Percentiles rank a stretch among this genome's conserved stretches.
Conservation (phyloP, 1,140 invertebrate species). For the Druon quercuslanigerum region DNA sequence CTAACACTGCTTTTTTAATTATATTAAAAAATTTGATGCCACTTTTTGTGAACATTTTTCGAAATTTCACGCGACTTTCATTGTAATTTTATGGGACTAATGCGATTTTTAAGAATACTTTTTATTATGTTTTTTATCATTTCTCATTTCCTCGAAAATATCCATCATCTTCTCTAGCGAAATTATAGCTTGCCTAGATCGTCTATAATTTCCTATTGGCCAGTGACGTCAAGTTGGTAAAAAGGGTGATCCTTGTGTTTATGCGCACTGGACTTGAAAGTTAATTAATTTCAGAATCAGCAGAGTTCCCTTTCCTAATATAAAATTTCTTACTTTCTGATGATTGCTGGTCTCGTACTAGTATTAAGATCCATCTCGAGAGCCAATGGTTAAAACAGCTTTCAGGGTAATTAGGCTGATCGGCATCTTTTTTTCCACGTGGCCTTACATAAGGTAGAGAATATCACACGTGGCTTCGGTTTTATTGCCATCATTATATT, state of each 20-base stretch:
- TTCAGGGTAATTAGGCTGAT: neutral
- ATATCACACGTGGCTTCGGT: neutral
- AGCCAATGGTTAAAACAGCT: neutral
- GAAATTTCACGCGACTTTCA: too few relatives aligned
- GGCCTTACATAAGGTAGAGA: neutral
- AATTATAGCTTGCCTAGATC: constrained; percentile 3
- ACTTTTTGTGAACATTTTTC: too few relatives aligned
- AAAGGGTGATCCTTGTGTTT: constrained; percentile 8
- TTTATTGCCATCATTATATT: neutral
- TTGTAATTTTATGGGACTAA: too few relatives aligned
- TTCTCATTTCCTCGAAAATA: constrained; percentile 4
- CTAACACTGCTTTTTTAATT: too few relatives aligned
- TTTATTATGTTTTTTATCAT: neutral
- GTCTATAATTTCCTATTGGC: neutral
- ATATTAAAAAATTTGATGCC: too few relatives aligned
- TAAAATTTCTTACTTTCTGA: neutral
- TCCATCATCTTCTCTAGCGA: constrained; percentile 13
- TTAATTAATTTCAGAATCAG: constrained; percentile 17
- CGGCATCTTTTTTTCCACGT: neutral
- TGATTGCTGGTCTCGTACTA: constrained; percentile 6
- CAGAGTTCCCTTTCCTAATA: constrained; percentile 1
- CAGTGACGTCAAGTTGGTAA: neutral
- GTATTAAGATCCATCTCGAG: neutral
- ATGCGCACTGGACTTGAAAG: neutral
- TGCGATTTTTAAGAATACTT: too few relatives aligned